Evolutionary conservation across 2,888 invertebrate species (phyloP), one percentile per base, ranked within the genome.

Genomic region (Acanthosoma haemorrhoidale): DNA sequence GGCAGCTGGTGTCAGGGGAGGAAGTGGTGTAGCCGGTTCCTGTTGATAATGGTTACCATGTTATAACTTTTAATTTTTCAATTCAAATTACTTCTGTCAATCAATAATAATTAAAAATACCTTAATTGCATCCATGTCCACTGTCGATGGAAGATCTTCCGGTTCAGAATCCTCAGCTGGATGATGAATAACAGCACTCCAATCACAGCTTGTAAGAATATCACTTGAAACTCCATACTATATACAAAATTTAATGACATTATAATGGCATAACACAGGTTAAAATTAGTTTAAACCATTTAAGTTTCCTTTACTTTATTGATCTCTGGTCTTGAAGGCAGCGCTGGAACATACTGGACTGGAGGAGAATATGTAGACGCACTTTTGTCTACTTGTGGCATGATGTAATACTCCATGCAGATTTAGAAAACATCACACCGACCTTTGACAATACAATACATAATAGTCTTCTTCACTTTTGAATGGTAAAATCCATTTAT

Each of bases 51-150:
- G 57, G 32, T 60, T 15, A 11, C 11, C 9, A 32, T 4, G 29
- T 16, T 32, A 60, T 34, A 15, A 70, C 25, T 18, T 9, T 21
- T 2, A 16, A n/a, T n/a, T n/a, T 8, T 29, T 39, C 3, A 15
- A 63, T 34, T 13, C 4, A 13, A 4, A 9, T 9, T 11, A 63
- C 6, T 13, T 11, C 8, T 8, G 36, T 36, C 8, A 68, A 60
- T 25, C 25, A 51, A 34, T n/a, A 16, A 34, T 21, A 34, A 13
- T 2, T 21, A 2, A 21, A 36, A 9, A 29, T 66, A 75, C 83
- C 78, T 85, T 86, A 77, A 87, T 84, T 71, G 86, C 86, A 76
- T 85, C 84, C 80, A 87, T 87, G 76, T 87, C 87, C 72, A 87
- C 86, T 29, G 87, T 87, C 31, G 86, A 86, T 13, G 86, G 86